Evolutionary conservation across 2,888 invertebrate species (phyloP).

Genomic region (Drosophila algonquin): DNA sequence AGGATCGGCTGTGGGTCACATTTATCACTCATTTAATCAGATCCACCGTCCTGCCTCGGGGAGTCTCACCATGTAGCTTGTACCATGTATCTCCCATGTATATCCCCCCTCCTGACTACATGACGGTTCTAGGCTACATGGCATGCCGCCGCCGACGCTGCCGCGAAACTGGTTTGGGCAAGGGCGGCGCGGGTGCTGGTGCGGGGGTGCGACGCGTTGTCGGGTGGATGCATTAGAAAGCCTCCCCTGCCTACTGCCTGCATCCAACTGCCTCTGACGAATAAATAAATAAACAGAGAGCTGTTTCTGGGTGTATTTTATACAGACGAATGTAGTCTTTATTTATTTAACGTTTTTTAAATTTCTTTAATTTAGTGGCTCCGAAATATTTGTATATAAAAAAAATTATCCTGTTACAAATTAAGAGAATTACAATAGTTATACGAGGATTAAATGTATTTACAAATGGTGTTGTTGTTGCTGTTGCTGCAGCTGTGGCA

Average conservation of each 20-base stretch:
- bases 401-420: not conserved
- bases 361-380: constrained; percentile 2
- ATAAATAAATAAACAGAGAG: not conserved
- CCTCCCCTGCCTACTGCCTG: constrained; percentile 10
- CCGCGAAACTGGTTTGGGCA: constrained; percentile 44
- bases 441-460: constrained; percentile 37
- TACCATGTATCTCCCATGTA: not conserved
- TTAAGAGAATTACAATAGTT: not conserved
- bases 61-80: constrained; percentile 64
- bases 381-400: not conserved
- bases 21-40: not conserved
- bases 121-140: constrained; percentile 43
- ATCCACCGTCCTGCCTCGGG: constrained; percentile 15
- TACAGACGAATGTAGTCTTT: constrained; percentile 27
- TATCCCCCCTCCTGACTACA: constrained; percentile 6
- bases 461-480: constrained; percentile 54
- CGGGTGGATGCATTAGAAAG: constrained; percentile 13
- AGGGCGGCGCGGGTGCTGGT: constrained; percentile 2
- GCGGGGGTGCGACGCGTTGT: not conserved
- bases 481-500: constrained; percentile 49
- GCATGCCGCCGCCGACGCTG: constrained; percentile 18
- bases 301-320: constrained; percentile 11
- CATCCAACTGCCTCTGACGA: not conserved
- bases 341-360: constrained; percentile 13
- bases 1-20: not conserved